These are phyloP conservation scores for Leucozona laternaria DNA, from an alignment of 2,888 invertebrate genomes.

Conservation along the genomic window DNA sequence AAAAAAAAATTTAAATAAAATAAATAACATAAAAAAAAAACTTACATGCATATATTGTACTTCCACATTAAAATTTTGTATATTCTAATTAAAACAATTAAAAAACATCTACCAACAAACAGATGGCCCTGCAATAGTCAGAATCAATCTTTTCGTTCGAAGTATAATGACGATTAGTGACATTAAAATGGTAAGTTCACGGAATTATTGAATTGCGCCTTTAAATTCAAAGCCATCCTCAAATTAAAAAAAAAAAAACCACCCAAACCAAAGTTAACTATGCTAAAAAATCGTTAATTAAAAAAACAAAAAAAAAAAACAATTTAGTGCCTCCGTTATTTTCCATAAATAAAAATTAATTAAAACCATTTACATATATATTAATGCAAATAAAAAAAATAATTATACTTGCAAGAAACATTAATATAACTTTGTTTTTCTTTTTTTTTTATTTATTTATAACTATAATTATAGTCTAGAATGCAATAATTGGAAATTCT, in stretches of 20 bases:
- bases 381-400: constrained; percentile 68
- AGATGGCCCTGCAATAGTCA: constrained; percentile 98
- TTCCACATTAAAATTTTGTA: constrained; percentile 72
- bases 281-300: constrained; percentile 53
- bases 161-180: constrained; percentile 99
- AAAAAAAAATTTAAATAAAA: constrained; percentile 34
- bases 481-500: constrained; percentile 68
- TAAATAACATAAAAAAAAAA: constrained; percentile 39
- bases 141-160: constrained; percentile 98
- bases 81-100: constrained; percentile 60
- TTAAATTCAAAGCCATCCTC: constrained; percentile 61
- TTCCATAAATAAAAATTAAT: constrained; percentile 50
- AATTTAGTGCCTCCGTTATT: constrained; percentile 62
- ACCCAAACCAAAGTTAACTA: constrained; percentile 54
- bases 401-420: constrained; percentile 50
- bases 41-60: constrained; percentile 51
- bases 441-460: constrained; percentile 43
- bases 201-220: constrained; percentile 64
- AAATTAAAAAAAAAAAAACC: constrained; percentile 25
- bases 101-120: constrained; percentile 82
- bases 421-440: constrained; percentile 49
- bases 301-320: constrained; percentile 42
- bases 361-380: constrained; percentile 22
- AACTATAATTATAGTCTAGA: constrained; percentile 65
- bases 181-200: constrained; percentile 98